Conservation (phyloP, 2,797 vertebrate genomes). For the Neostethus bicornis region DNA sequence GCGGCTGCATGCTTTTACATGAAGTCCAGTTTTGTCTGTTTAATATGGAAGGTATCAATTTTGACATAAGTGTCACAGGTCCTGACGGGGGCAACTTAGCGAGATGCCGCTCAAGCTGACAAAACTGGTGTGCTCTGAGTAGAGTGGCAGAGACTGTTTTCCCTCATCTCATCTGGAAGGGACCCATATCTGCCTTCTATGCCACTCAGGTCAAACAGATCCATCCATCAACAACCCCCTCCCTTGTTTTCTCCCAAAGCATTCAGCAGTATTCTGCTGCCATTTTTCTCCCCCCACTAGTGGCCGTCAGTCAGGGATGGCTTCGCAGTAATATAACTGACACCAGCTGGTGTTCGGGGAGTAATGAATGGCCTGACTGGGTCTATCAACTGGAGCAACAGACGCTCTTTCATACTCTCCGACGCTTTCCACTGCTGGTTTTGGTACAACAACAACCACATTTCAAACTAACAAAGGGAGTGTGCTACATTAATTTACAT, state of each 20-base stretch:
- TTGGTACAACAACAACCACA: conserved; percentile 22
- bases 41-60: conserved; percentile 80
- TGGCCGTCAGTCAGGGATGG: conserved; percentile 69
- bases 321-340: conserved; percentile 76
- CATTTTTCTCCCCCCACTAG: conserved; percentile 71
- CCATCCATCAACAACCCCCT: conserved; percentile 80
- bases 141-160: conserved; percentile 66
- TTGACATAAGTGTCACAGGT: conserved; percentile 77
- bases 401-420: conserved; percentile 38
- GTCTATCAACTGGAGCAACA: conserved; percentile 66
- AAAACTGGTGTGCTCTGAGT: conserved; percentile 69
- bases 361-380: conserved; percentile 72
- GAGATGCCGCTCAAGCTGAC: conserved; percentile 83
- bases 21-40: conserved; percentile 70
- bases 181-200: conserved; percentile 75
- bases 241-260: conserved; percentile 58
- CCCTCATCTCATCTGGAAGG: conserved; percentile 78
- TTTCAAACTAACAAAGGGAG: conserved; percentile 35
- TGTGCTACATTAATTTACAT: conserved; percentile 7
- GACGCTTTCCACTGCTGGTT: conserved; percentile 16
- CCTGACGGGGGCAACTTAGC: conserved; percentile 81
- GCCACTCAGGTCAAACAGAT: conserved; percentile 79
- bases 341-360: conserved; percentile 66
- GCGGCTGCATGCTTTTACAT: conserved; percentile 64
- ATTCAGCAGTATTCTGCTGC: conserved; percentile 70